Percentiles rank a stretch among this genome's conserved stretches.
These are phyloP conservation scores for Mobula birostris DNA, from an alignment of 2,113 vertebrate species.

Conservation along the genomic window DNA sequence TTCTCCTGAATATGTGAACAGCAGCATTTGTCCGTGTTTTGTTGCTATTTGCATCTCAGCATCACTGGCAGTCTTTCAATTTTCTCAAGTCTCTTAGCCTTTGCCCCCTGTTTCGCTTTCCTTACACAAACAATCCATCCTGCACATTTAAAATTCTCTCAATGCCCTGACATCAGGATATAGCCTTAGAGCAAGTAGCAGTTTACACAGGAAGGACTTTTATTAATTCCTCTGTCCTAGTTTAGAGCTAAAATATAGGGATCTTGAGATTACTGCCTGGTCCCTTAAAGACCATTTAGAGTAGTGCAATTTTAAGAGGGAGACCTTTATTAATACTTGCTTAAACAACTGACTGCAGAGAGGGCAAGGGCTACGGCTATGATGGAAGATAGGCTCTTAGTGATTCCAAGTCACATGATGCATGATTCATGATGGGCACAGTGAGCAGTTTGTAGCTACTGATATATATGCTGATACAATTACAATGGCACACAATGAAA, in stretches of 20 bases:
- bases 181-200: conserved; percentile 71
- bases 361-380: conserved; percentile 66
- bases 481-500: conserved; percentile 75
- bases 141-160: conserved; percentile 80
- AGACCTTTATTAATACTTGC: conserved; percentile 82
- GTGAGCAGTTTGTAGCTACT: conserved; percentile 59
- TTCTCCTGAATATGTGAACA: conserved; percentile 74
- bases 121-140: conserved; percentile 87
- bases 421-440: conserved; percentile 66
- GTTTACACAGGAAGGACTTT: conserved; percentile 69
- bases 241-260: conserved; percentile 73
- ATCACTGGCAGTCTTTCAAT: conserved; percentile 83
- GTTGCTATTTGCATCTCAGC: conserved; percentile 79
- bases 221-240: conserved; percentile 80
- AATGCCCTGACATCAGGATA: conserved; percentile 70
- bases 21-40: conserved; percentile 77
- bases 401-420: conserved; percentile 59
- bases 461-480: conserved; percentile 72
- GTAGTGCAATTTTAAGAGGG: conserved; percentile 73
- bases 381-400: conserved; percentile 70
- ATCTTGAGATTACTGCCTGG: conserved; percentile 78
- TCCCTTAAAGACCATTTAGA: conserved; percentile 79
- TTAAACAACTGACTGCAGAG: conserved; percentile 66
- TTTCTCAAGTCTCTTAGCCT: conserved; percentile 84
- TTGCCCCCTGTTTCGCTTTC: conserved; percentile 67